A percentile compares a stretch with the other conserved stretches of the same genome.
phyloP scores from a whole-genome alignment of 2,797 vertebrate genomes.

The Malacoctenus gilli region DNA sequence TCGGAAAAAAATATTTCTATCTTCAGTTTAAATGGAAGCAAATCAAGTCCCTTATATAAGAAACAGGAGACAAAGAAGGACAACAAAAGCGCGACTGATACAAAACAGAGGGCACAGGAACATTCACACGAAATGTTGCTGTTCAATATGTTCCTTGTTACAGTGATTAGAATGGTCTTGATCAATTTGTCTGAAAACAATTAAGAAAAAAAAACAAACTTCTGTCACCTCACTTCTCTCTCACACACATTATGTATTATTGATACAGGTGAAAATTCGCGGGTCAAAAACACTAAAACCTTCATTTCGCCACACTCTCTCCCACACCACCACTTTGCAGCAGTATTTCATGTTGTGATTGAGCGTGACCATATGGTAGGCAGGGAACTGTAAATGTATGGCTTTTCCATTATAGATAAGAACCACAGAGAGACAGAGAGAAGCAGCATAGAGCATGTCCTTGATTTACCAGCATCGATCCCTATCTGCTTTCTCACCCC shows the following conservation, averaged over 20 bases:
- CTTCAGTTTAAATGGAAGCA: no score
- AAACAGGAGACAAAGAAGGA: no score
- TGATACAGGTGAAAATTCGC: constrained; percentile 18
- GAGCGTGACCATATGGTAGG: constrained; percentile 66
- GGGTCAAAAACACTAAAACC: constrained; percentile 34
- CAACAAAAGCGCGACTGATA: no score
- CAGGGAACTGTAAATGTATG: constrained; percentile 73
- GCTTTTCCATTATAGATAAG: constrained; percentile 81
- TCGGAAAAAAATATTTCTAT: no score
- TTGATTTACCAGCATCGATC: constrained; percentile 79
- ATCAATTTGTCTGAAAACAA: no score
- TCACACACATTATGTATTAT: not conserved
- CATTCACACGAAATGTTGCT: no score
- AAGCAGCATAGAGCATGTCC: constrained; percentile 74
- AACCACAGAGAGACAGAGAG: constrained; percentile 73
- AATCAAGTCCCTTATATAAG: no score
- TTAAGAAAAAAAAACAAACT: constrained; percentile 4
- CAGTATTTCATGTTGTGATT: constrained; percentile 72
- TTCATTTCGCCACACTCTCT: constrained; percentile 25
- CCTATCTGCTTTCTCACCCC: constrained; percentile 69
- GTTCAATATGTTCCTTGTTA: no score
- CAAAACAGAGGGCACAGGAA: no score
- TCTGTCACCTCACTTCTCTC: not conserved
- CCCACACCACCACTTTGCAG: constrained; percentile 38
- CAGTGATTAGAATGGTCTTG: no score